Base-by-base conservation (phyloP, 1,140 invertebrate species). In the Copidosoma floridanum region DNA sequence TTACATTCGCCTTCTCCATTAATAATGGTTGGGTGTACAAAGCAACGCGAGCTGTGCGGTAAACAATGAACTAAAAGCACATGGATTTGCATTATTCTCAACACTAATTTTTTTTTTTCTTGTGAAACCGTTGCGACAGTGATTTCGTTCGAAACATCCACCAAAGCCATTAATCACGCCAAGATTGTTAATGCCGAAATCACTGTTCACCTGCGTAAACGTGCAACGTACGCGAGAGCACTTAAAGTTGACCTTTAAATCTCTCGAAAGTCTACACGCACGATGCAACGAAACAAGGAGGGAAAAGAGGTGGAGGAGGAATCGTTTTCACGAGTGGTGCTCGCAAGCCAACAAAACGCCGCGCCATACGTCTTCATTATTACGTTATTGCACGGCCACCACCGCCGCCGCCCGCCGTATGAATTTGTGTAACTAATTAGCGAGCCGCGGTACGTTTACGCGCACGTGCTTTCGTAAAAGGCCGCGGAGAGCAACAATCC, bases 371-470 rank as follows among this genome's bases (percentile, higher is more conserved):
- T 59, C 41, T 59, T 59, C 57, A 59, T 59, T n/a, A n/a, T n/a
- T 38, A 59, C 21, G 4, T 53, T 46, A 53, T 59, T 53, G 41
- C 48, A 8, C 29, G 29, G 6, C 6, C 6, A 12, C 29, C 6
- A 32, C 6, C 29, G 29, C 29, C 29, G 29, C 29, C n/a, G 47
- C 47, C 29, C 8, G 27, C 20, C 26, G 51, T 35, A 60, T 60
- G 54, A 47, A 54, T 60, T 60, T 60, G 58, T 48, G 35, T 54
- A 32, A 54, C 21, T 54, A 60, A 60, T 60, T 60, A 60, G 43
- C 43, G 35, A 37, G 41, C n/a, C 46, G 50, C 58, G 29, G 48
- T 40, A 24, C 26, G 44, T 40, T n/a, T n/a, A n/a, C n/a, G n/a
- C n/a, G n/a, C n/a, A n/a, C n/a, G 29, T 27, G 48, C 26, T 60